Base-by-base conservation (phyloP, 2,888 invertebrate species). In the Rotaria sp. region DNA sequence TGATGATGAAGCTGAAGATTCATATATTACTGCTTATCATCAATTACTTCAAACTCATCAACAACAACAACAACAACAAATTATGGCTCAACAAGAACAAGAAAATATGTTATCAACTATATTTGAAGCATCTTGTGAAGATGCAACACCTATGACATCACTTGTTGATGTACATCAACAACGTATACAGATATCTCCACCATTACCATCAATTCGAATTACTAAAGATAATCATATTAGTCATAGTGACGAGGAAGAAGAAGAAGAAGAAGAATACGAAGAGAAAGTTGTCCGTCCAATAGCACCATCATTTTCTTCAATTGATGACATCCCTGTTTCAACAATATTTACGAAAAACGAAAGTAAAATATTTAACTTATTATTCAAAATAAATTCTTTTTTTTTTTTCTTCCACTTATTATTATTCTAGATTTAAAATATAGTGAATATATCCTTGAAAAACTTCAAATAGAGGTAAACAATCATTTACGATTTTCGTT, bases 81-180 rank as follows among this genome's bases (percentile, higher is more conserved):
- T 41, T 24, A 75, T 45, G 10, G 41, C 45, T 41, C 41, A 75
- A 26, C 75, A 75, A 75, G 75, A 75, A 75, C 75, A 75, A 75
- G 75, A 75, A 38, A 75, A 75, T 75, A 75, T 75, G 75, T 13
- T 75, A 75, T 41, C 41, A 11, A 75, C 75, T 26, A 75, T 75
- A 41, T 75, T 75, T n/a, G 75, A 75, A 45, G 75, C 75, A 75
- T 75, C 75, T 26, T 75, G 75, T 75, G 75, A 75, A 75, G 75
- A 75, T 13, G 75, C 75, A 41, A 75, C 75, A 45, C 75, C 75
- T 2, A 75, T 75, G 75, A 75, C 75, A 75, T 75, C 75, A 26
- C 41, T 75, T 5, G 26, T 75, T 45, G 75, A 75, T 41, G 75
- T 75, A 41, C 75, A 75, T 75, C 45, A 75, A 13, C 75, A 41